phyloP scores from a whole-genome alignment of 2,113 vertebrate genomes.

The Erpornis zantholeuca region DNA sequence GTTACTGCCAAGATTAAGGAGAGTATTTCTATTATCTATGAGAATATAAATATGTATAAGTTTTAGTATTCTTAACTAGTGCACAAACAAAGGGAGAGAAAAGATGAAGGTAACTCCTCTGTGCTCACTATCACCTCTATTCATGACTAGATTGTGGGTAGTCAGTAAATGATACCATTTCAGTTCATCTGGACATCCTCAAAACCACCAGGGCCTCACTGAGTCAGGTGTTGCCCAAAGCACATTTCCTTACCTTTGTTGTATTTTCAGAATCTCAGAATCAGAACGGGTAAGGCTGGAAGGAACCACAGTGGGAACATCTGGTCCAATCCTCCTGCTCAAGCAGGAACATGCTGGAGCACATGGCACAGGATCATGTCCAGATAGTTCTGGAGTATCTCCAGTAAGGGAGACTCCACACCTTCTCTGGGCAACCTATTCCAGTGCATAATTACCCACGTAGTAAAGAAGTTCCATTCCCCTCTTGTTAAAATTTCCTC shows the following conservation, averaged over 20 bases:
- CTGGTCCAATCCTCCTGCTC: not conserved
- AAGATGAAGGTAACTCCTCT: not conserved
- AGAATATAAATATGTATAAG: not conserved
- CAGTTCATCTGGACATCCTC: not conserved
- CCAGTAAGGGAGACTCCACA: not conserved
- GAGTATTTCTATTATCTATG: not conserved
- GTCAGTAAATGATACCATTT: not conserved
- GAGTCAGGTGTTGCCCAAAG: not conserved
- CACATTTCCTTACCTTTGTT: not conserved
- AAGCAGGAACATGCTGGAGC: not conserved
- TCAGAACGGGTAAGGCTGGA: not conserved
- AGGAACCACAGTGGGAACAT: not conserved
- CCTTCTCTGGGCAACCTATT: not conserved
- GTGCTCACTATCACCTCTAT: not conserved
- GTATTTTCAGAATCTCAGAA: not conserved
- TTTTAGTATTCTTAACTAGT: not conserved
- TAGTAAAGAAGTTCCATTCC: not conserved
- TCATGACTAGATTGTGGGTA: not conserved
- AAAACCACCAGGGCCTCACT: not conserved
- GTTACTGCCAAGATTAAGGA: not conserved
- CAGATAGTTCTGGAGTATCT: not conserved
- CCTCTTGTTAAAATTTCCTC: not conserved
- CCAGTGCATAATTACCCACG: not conserved
- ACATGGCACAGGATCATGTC: not conserved
- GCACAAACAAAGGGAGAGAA: not conserved